These are phyloP conservation scores for Progne subis DNA, from an alignment of 2,113 vertebrate species.

Conservation along the genomic window DNA sequence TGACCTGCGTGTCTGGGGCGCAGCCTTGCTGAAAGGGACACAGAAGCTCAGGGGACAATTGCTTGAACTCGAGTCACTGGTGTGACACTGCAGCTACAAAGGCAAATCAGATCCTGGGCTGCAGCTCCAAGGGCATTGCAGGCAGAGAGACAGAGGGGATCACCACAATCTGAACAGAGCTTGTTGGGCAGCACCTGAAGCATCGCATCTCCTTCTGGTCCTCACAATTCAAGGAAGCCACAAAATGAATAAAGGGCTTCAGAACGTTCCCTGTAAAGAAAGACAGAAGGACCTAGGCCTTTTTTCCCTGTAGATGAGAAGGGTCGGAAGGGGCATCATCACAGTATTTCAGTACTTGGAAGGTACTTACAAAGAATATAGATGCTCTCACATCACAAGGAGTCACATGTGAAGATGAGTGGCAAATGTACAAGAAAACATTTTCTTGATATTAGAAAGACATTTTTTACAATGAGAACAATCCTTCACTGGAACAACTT, in stretches of 20 bases:
- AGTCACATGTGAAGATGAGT: background rate
- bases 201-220: fast-evolving
- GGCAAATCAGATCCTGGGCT: background rate
- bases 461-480: background rate
- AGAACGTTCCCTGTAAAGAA: background rate
- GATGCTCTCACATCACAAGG: background rate
- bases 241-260: background rate
- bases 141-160: background rate
- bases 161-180: background rate
- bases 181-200: background rate
- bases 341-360: background rate
- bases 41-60: fast-evolving
- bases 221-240: background rate
- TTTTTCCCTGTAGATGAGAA: background rate
- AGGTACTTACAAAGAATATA: background rate
- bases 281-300: background rate
- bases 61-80: fast-evolving
- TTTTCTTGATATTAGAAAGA: background rate
- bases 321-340: background rate
- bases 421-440: background rate
- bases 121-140: background rate
- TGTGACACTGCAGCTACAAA: fast-evolving
- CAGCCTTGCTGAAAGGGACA: background rate
- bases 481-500: background rate
- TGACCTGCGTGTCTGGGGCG: background rate